These are phyloP conservation scores for Xylota sylvarum DNA, from an alignment of 2,888 invertebrate species.

Conservation along the genomic window DNA sequence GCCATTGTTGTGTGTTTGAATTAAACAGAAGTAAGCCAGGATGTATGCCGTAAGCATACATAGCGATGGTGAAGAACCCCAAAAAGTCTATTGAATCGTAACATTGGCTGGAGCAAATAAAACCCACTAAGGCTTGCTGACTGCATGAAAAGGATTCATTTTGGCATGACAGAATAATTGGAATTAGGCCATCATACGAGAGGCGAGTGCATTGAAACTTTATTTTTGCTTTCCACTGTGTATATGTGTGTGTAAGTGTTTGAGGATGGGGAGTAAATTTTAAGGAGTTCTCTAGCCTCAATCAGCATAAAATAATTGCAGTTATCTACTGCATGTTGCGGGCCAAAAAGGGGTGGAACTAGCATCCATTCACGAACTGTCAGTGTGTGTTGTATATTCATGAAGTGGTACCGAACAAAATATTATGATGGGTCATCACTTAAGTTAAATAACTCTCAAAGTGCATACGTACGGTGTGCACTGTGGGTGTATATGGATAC, in stretches of 20 bases:
- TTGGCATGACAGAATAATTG: conserved; percentile 75
- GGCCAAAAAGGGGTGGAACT: background rate
- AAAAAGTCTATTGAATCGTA: conserved; percentile 70
- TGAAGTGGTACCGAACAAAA: conserved; percentile 67
- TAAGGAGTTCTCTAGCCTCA: conserved; percentile 44
- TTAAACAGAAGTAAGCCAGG: conserved; percentile 56
- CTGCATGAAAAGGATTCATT: conserved; percentile 69
- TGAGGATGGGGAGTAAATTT: conserved; percentile 7
- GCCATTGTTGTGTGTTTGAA: conserved; percentile 64
- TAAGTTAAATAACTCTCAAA: conserved; percentile 67
- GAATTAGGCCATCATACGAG: conserved; percentile 71
- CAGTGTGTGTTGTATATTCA: conserved; percentile 44
- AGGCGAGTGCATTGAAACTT: conserved; percentile 53
- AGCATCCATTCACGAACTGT: background rate
- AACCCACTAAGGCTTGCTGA: conserved; percentile 10
- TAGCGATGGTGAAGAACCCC: background rate
- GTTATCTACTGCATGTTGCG: conserved; percentile 44
- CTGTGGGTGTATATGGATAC: conserved; percentile 9
- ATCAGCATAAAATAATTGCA: conserved; percentile 73
- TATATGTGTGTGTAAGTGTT: conserved; percentile 11
- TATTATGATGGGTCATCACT: conserved; percentile 76
- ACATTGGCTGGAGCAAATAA: conserved; percentile 44
- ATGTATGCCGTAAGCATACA: conserved; percentile 10
- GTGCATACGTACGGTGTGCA: conserved; percentile 45
- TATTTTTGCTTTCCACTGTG: conserved; percentile 52